These are phyloP conservation scores for Neomicropteryx cornuta DNA, from an alignment of 1,140 invertebrate species.

Conservation along the genomic window DNA sequence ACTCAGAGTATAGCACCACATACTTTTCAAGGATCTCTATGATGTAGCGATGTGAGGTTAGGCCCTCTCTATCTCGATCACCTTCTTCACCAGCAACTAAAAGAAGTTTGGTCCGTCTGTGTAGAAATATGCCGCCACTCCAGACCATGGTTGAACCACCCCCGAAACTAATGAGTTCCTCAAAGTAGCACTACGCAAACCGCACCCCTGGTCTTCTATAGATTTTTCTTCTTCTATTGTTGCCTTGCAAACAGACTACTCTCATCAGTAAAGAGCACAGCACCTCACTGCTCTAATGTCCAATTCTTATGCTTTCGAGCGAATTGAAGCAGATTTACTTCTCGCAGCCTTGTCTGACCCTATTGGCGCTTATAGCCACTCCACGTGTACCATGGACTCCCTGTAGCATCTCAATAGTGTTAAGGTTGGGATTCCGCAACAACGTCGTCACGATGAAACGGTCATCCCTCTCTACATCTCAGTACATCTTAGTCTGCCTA, in stretches of 20 bases:
- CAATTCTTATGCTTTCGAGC: background rate
- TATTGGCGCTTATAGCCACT: background rate
- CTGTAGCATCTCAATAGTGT: background rate
- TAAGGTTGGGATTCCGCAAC: background rate
- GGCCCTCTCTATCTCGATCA: conserved; percentile 5
- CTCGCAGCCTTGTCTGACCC: background rate
- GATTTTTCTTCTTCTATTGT: conserved; percentile 7
- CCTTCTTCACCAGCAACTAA: conserved; percentile 8
- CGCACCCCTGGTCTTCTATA: conserved; percentile 14
- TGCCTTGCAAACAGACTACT: background rate
- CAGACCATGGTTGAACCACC: conserved; percentile 22
- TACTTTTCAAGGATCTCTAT: conserved; percentile 14
- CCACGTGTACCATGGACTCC: background rate
- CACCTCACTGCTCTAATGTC: background rate
- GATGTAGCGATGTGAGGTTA: conserved; percentile 18
- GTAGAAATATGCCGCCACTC: conserved; percentile 17
- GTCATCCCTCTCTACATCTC: too few species aligned
- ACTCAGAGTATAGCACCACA: conserved; percentile 16
- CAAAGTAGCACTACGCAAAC: conserved; percentile 15
- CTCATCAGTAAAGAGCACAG: background rate
- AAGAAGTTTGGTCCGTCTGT: conserved; percentile 12
- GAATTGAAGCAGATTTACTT: background rate
- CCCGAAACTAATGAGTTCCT: conserved; percentile 16
- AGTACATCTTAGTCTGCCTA: too few species aligned
- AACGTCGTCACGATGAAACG: too few species aligned